A percentile compares a stretch with the other conserved stretches of the same genome.
Evolutionary conservation across 2,888 invertebrate genomes (phyloP).

Genomic region (Cabera pusaria): DNA sequence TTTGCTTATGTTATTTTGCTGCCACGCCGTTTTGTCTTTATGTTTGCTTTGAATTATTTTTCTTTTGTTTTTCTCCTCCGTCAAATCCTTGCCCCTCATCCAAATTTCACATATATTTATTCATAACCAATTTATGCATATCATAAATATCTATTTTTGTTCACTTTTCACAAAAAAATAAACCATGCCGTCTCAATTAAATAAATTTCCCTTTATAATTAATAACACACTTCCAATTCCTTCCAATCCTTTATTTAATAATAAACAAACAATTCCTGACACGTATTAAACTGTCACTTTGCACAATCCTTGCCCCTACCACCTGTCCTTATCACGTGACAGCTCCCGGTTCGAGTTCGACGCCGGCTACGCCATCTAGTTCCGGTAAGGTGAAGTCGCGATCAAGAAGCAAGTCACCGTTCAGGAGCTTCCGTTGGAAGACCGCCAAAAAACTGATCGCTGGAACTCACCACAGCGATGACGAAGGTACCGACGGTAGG

Average conservation of each 20-base stretch:
- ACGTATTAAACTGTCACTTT: too few relatives aligned
- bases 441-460: conserved; percentile 88
- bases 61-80: conserved; percentile 53
- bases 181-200: too few relatives aligned
- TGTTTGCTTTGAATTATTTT: conserved; percentile 76
- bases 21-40: conserved; percentile 67
- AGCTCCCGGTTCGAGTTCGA: conserved; percentile 72
- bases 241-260: too few relatives aligned
- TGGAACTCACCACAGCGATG: conserved; percentile 90
- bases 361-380: conserved; percentile 72
- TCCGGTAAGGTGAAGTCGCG: conserved; percentile 90
- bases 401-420: conserved; percentile 96
- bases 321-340: conserved; percentile 38
- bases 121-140: too few relatives aligned
- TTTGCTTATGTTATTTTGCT: conserved; percentile 72
- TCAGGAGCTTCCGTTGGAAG: conserved; percentile 96
- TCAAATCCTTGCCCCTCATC: conserved; percentile 30
- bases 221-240: background rate
- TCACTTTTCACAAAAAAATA: too few relatives aligned
- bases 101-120: conserved; percentile 6
- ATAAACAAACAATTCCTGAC: too few relatives aligned
- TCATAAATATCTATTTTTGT: too few relatives aligned
- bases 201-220: too few relatives aligned
- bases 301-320: conserved; percentile 34
- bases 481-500: conserved; percentile 86